phyloP scores from a whole-genome alignment of 1,140 invertebrate species.

The Pseudomyrmex sp. region DNA sequence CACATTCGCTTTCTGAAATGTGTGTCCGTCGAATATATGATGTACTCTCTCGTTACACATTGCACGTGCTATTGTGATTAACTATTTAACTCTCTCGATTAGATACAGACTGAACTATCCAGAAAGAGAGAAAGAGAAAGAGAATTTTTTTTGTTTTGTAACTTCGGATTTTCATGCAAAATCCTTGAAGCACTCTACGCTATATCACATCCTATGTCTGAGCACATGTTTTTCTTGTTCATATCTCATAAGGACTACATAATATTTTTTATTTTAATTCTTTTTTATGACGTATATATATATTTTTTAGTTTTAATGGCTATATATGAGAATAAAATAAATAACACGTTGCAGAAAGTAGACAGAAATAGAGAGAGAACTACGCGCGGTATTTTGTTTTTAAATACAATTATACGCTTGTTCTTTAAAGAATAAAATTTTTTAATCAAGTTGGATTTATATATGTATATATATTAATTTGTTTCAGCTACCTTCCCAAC shows the following conservation, averaged over 20 bases:
- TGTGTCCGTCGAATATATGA: constrained; percentile 34
- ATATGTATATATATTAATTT: constrained; percentile 2
- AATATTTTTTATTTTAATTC: constrained; percentile 34
- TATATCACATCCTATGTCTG: constrained; percentile 84
- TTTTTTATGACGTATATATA: constrained; percentile 51
- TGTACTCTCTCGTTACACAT: constrained; percentile 64
- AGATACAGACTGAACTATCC: constrained; percentile 31
- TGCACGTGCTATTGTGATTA: constrained; percentile 46
- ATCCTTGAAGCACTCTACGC: constrained; percentile 81
- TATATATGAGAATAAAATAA: constrained; percentile 55
- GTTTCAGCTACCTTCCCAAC: constrained; percentile 73
- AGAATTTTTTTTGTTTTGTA: constrained; percentile 53
- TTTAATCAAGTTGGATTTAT: constrained; percentile 53
- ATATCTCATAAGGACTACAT: constrained; percentile 61
- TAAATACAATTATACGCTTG: constrained; percentile 25
- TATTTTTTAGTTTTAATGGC: constrained; percentile 19
- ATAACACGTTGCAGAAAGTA: constrained; percentile 51
- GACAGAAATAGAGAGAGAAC: constrained; percentile 60
- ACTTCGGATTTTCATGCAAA: constrained; percentile 80
- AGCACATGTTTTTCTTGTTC: constrained; percentile 77
- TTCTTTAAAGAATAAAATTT: constrained; percentile 12
- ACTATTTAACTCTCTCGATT: constrained; percentile 22
- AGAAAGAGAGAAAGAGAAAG: constrained; percentile 19
- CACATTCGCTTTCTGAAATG: constrained; percentile 14
- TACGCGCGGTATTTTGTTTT: constrained; percentile 36